These are phyloP conservation scores for Calidris pygmaea DNA, from an alignment of 2,113 vertebrate genomes.

Conservation along the genomic window DNA sequence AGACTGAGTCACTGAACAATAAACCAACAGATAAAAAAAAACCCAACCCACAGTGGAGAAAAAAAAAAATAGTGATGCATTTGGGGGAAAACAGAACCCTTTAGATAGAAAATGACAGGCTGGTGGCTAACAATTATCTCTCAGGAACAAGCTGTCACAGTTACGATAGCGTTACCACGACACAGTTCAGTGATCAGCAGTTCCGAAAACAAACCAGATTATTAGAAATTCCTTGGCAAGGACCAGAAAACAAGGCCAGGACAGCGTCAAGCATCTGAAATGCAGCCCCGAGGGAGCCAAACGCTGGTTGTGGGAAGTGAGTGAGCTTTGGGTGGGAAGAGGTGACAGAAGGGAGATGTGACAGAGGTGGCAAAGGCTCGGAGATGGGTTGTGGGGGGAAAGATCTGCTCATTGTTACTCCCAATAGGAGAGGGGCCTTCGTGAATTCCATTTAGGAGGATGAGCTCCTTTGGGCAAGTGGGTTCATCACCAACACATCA, in stretches of 20 bases:
- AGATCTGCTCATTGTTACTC: neutral
- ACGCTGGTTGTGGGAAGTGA: accelerated
- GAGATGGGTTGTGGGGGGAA: too few relatives aligned
- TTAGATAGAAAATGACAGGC: neutral
- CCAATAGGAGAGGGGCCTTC: accelerated
- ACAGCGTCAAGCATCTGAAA: accelerated
- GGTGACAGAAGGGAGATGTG: neutral
- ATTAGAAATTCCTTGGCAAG: neutral
- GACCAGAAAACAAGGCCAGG: neutral
- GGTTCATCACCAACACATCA: neutral
- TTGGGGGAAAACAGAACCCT: neutral
- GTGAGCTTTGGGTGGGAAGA: neutral
- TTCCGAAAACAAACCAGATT: neutral
- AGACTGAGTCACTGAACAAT: neutral
- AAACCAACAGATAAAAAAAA: neutral
- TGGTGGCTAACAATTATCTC: neutral
- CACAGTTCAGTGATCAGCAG: conserved; percentile 1
- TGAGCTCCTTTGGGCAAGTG: neutral
- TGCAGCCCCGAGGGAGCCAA: neutral
- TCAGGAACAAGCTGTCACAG: conserved; percentile 29
- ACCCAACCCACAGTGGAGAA: neutral
- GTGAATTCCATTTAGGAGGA: accelerated
- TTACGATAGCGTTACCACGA: neutral
- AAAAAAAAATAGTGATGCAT: neutral
- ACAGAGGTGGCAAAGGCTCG: neutral